These are phyloP conservation scores for Umimayanthus kanabou DNA, from an alignment of 92 coral and sea anemone genomes.

Conservation along the genomic window DNA sequence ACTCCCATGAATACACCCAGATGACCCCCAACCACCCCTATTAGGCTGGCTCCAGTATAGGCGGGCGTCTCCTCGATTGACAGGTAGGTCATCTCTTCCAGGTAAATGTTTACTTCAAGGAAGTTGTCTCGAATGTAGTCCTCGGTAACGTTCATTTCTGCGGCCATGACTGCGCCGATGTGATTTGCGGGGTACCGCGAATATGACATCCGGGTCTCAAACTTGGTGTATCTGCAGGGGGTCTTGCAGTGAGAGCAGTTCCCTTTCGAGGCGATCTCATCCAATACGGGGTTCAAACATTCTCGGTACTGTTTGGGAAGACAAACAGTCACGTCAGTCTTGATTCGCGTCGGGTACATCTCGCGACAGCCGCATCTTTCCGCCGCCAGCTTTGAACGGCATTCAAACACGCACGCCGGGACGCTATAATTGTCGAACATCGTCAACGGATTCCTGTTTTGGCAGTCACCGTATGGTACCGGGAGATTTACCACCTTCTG, in stretches of 20 bases:
- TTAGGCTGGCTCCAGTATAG: conserved; percentile 1
- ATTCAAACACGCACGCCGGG: conserved; percentile 39
- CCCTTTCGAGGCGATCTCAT: background rate
- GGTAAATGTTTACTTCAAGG: conserved; percentile 12
- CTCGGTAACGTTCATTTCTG: conserved; percentile 2
- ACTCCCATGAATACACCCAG: too few species aligned
- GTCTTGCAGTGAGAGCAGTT: conserved; percentile 11
- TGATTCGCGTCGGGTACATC: conserved; percentile 28
- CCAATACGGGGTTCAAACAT: background rate
- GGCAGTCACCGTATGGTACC: too few species aligned
- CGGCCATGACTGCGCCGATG: conserved; percentile 5
- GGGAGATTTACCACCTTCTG: too few species aligned
- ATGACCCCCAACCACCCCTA: conserved; percentile 19
- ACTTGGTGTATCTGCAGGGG: background rate
- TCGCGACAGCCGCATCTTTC: conserved; percentile 19
- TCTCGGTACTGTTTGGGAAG: background rate
- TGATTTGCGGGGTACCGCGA: conserved; percentile 36
- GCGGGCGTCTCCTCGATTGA: conserved; percentile 12
- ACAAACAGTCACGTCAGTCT: conserved; percentile 20
- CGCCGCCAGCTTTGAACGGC: conserved; percentile 26
- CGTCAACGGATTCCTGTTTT: background rate
- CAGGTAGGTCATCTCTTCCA: conserved; percentile 14
- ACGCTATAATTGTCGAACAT: conserved; percentile 45
- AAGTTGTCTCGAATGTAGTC: conserved; percentile 31
- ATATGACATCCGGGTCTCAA: conserved; percentile 16